These are phyloP conservation scores for Ceratina australensis DNA, from an alignment of 1,140 invertebrate species.

Conservation along the genomic window DNA sequence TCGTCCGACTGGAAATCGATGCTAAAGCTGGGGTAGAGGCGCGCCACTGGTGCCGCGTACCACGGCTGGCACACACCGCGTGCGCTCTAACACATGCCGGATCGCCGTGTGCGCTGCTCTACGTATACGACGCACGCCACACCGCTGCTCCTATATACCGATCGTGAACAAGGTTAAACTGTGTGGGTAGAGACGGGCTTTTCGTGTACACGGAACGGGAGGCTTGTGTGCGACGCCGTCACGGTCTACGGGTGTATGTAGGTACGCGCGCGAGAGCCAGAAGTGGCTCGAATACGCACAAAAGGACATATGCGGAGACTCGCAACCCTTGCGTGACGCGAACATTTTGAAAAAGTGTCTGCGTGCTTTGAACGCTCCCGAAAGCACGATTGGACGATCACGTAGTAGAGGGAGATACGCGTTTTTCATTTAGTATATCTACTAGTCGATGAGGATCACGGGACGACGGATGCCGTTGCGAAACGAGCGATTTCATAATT, in stretches of 20 bases:
- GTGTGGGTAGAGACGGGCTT: constrained; percentile 26
- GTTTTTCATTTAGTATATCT: constrained; percentile 3
- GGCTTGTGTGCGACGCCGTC: constrained; percentile 36
- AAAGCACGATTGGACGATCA: constrained; percentile 2
- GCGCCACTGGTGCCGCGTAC: constrained; percentile 62
- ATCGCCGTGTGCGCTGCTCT: not conserved
- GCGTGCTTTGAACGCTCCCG: constrained; percentile 8
- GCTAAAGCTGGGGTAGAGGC: constrained; percentile 70
- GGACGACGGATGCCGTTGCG: constrained; percentile 30
- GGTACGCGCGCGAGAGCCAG: constrained; percentile 10
- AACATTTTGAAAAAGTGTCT: constrained; percentile 41
- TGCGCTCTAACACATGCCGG: not conserved
- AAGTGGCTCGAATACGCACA: constrained; percentile 31
- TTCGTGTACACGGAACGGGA: not conserved
- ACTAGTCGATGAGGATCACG: constrained; percentile 13
- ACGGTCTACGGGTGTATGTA: constrained; percentile 22
- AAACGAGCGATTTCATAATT: constrained; percentile 48
- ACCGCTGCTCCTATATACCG: constrained; percentile 29
- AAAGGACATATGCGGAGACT: constrained; percentile 24
- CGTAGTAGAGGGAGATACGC: not conserved
- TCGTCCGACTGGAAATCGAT: constrained; percentile 77
- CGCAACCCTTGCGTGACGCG: constrained; percentile 31
- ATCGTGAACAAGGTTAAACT: not conserved
- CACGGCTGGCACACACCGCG: constrained; percentile 54
- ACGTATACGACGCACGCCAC: not conserved